Percentiles rank a stretch among this genome's conserved stretches.
phyloP scores from a whole-genome alignment of 2,888 invertebrate genomes.

The Blera fallax region DNA sequence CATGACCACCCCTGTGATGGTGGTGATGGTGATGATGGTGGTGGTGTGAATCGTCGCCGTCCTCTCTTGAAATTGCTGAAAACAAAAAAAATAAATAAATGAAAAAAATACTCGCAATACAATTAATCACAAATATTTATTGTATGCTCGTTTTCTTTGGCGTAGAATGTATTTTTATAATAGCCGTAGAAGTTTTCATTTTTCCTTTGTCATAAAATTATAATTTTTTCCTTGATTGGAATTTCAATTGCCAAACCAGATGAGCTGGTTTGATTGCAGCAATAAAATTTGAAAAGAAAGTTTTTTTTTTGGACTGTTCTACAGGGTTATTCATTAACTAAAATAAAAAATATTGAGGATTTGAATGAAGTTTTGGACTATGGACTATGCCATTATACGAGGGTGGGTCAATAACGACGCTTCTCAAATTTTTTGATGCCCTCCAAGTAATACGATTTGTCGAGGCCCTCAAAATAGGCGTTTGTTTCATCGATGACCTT shows the following conservation, averaged over 20 bases:
- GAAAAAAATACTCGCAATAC: slow-evolving; percentile 40
- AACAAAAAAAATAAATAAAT: slow-evolving; percentile 77
- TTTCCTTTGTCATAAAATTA: neutral
- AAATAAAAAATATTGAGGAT: no score
- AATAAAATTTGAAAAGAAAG: neutral
- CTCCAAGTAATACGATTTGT: no score
- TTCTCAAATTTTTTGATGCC: no score
- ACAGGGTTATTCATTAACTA: no score
- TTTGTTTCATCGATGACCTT: no score
- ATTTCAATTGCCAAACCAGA: neutral
- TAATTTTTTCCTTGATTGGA: slow-evolving; percentile 6
- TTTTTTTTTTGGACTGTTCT: slow-evolving; percentile 22
- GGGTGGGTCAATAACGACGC: no score
- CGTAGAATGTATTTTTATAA: slow-evolving; percentile 1
- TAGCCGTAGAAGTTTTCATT: neutral
- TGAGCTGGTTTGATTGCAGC: neutral
- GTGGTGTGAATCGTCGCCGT: slow-evolving; percentile 86
- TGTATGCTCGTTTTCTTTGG: slow-evolving; percentile 10
- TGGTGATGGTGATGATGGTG: slow-evolving; percentile 85
- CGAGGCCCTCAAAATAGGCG: no score
- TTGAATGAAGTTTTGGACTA: no score
- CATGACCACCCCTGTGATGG: slow-evolving; percentile 83
- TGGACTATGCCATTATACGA: no score
- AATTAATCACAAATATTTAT: slow-evolving; percentile 59
- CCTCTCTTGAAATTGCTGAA: slow-evolving; percentile 95